Evolutionary conservation across 53 echinoderm and acorn worm species (phyloP).

Genomic region (Crossaster papposus): DNA sequence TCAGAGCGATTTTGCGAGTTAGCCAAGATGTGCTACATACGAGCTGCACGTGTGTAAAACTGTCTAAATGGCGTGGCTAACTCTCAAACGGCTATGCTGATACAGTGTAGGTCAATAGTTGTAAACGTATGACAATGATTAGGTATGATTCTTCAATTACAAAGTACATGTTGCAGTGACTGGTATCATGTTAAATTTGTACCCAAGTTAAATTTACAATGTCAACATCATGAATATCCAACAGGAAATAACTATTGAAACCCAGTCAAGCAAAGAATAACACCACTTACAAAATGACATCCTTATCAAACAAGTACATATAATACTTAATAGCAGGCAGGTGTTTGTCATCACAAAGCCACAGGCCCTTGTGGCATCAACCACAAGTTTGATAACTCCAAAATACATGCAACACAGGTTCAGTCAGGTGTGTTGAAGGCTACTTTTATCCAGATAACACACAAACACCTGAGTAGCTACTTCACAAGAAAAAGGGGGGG

Average conservation of each 20-base stretch:
- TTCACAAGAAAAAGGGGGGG: background rate
- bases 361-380: background rate
- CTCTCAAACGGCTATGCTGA: no score
- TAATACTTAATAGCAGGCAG: background rate
- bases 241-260: background rate
- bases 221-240: background rate
- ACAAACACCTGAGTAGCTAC: background rate
- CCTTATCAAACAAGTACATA: background rate
- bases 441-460: constrained; percentile 1
- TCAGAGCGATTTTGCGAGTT: no score
- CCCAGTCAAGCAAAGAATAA: background rate
- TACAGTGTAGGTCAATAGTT: no score
- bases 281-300: background rate
- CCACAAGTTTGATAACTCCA: background rate
- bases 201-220: background rate
- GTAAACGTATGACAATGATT: no score
- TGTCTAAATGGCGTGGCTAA: no score
- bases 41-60: no score
- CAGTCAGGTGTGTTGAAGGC: constrained; percentile 51
- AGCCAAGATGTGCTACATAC: no score
- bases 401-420: constrained; percentile 6
- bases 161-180: background rate
- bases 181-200: background rate
- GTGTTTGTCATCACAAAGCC: constrained; percentile 7
- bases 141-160: no score